These are phyloP conservation scores for Rousettus madagascariensis DNA, from an alignment of 2,797 vertebrate species.

Conservation along the genomic window DNA sequence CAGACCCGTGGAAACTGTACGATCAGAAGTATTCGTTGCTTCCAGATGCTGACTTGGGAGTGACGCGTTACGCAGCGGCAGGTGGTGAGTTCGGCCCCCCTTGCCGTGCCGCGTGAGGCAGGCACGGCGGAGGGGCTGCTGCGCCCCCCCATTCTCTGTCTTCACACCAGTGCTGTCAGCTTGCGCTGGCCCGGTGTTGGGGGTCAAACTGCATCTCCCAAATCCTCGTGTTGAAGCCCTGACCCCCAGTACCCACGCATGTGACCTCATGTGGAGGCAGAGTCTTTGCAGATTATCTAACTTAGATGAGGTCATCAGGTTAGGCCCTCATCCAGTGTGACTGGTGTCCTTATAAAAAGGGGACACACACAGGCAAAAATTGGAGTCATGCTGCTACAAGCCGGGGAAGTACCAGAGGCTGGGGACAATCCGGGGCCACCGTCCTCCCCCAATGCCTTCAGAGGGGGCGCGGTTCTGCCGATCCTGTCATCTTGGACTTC, in stretches of 20 bases:
- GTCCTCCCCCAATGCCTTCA: fast-evolving
- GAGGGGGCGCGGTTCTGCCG: fast-evolving
- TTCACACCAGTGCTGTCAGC: fast-evolving
- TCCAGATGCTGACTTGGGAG: fast-evolving
- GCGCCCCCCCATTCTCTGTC: fast-evolving
- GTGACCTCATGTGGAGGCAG: too few relatives aligned
- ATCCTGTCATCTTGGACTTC: not conserved
- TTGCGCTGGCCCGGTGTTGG: fast-evolving
- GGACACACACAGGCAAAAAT: fast-evolving
- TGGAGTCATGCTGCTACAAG: fast-evolving
- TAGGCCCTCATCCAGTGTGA: not conserved
- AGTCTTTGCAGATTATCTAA: not conserved
- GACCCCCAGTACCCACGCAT: fast-evolving
- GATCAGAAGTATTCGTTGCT: fast-evolving
- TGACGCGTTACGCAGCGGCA: fast-evolving
- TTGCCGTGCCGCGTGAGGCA: fast-evolving
- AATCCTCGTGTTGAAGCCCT: fast-evolving
- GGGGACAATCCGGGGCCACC: fast-evolving
- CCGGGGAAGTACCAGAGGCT: fast-evolving
- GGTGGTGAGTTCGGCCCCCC: fast-evolving
- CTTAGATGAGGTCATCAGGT: not conserved
- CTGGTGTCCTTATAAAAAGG: not conserved
- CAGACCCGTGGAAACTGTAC: fast-evolving
- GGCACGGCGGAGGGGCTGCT: fast-evolving
- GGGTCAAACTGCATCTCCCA: not conserved